Evolutionary conservation across 2,888 invertebrate genomes (phyloP), one percentile per base, ranked within the genome.

Genomic region (Mesoligia furuncula): DNA sequence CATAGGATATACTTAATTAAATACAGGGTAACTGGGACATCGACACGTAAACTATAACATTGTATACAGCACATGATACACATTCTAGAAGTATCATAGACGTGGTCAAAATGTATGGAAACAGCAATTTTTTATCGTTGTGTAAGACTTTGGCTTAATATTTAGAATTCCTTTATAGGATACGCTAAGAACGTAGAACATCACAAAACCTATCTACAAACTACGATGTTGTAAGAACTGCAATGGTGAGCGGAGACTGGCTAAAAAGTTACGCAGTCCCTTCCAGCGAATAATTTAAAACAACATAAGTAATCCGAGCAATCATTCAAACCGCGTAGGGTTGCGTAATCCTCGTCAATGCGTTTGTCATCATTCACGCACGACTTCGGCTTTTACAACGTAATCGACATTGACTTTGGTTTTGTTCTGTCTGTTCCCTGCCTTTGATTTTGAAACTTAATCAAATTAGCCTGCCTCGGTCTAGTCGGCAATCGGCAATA

Each of bases 341-440:
- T 93, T 92, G 91, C 90, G 90, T 93, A 93, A 94, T 92, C 93
- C 92, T 83, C 76, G 87, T 91, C 92, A 91, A 90, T 92, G 91
- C 89, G 90, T 91, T 90, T 90, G 90, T 90, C 90, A 92, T 91
- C 91, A 91, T 91, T 93, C 92, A 93, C 93, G 93, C 93, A 93
- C 92, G 91, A 90, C 84, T 89, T 89, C 88, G 70, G 70, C 45
- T 89, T 90, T 90, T 89, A 90, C 87, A 90, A 84, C 83, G 88
- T 90, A 91, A 93, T 91, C 89, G 88, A 89, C 68, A 91, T 90
- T 84, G 85, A 88, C 85, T 85, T 85, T 75, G 75, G 85, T 85
- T 84, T 85, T 86, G 80, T 87, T 87, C 61, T 85, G 68, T 80
- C 81, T 74, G 81, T 67, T 27, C 39, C 27, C 27, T 31, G 65